Percentiles rank a stretch among this genome's conserved stretches.
These are phyloP conservation scores for Onthophagus sagittarius DNA, from an alignment of 2,888 invertebrate species.

Conservation along the genomic window DNA sequence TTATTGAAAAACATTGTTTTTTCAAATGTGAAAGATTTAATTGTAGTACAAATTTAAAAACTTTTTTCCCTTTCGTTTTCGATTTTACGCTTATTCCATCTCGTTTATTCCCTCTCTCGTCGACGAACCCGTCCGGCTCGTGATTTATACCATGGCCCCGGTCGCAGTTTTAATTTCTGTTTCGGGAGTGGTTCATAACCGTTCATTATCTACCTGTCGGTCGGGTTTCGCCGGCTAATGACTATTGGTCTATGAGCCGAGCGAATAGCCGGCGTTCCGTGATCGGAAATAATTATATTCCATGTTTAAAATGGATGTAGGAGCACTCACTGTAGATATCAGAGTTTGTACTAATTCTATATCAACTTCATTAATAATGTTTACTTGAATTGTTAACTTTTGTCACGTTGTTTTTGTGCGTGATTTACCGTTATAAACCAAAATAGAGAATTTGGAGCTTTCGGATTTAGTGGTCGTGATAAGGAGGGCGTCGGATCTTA, in stretches of 20 bases:
- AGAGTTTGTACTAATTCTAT: too few relatives aligned
- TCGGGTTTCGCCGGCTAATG: constrained; percentile 41
- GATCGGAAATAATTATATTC: constrained; percentile 46
- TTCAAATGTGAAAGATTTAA: neutral
- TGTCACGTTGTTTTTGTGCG: neutral
- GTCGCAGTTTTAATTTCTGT: constrained; percentile 27
- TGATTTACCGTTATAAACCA: neutral
- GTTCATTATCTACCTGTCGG: constrained; percentile 31
- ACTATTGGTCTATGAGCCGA: constrained; percentile 42
- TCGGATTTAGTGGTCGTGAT: neutral
- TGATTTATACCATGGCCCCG: constrained; percentile 23
- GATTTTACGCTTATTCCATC: neutral
- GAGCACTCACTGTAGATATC: neutral
- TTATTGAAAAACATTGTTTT: too few relatives aligned
- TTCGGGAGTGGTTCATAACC: constrained; percentile 32
- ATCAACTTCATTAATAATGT: too few relatives aligned
- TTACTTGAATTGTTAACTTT: neutral
- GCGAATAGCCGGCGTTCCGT: constrained; percentile 43
- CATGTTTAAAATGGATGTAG: constrained; percentile 51
- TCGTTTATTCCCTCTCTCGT: neutral
- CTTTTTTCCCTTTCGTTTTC: neutral
- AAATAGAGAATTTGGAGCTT: neutral
- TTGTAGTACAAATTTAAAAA: neutral
- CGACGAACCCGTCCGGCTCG: neutral
- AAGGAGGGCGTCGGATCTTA: neutral